Evolutionary conservation across 2,113 vertebrate genomes (phyloP).

Genomic region (Bos taurus): DNA sequence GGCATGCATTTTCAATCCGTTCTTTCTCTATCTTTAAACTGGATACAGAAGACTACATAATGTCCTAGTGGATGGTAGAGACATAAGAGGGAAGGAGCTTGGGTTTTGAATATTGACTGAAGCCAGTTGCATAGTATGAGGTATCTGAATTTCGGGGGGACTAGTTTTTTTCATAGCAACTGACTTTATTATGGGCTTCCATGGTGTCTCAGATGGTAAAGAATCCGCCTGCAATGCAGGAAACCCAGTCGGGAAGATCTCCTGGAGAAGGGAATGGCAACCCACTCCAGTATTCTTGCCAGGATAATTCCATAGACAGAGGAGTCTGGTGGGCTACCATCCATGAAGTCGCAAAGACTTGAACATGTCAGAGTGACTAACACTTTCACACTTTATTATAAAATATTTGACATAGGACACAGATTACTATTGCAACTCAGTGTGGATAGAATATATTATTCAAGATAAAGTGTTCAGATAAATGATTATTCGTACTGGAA

Average conservation of each 20-base stretch:
- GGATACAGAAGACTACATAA: background rate
- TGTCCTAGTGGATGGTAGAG: background rate
- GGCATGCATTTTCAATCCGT: background rate
- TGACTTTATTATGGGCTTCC: background rate
- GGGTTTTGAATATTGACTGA: background rate
- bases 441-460: background rate
- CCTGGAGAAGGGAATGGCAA: background rate
- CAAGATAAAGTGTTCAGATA: background rate
- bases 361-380: background rate
- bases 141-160: background rate
- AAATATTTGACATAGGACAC: background rate
- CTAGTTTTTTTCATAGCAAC: background rate
- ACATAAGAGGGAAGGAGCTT: background rate
- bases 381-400: background rate
- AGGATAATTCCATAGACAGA: background rate
- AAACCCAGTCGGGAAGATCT: background rate
- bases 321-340: background rate
- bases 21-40: background rate
- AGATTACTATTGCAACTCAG: background rate
- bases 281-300: background rate
- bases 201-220: background rate
- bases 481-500: background rate
- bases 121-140: background rate
- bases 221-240: background rate
- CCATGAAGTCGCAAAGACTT: background rate